Conservation (phyloP, 1,140 invertebrate species). For the Drosophila baimaii region DNA sequence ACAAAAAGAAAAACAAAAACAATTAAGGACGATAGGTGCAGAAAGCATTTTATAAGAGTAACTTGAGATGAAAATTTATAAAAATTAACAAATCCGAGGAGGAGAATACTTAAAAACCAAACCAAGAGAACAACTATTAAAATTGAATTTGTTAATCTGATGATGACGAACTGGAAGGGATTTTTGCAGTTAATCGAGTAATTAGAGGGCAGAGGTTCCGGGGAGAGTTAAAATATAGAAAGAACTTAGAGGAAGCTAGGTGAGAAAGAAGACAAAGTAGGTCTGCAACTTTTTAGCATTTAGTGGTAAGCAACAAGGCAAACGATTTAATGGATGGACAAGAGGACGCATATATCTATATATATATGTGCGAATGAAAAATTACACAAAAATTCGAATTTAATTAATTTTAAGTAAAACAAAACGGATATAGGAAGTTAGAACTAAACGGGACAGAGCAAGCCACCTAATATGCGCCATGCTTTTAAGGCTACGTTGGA, state of each 20-base stretch:
- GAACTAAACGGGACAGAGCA: constrained; percentile 36
- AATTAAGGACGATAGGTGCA: constrained; percentile 52
- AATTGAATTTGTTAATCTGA: constrained; percentile 73
- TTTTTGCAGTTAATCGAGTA: constrained; percentile 51
- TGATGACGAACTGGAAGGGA: constrained; percentile 48
- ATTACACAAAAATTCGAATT: constrained; percentile 80
- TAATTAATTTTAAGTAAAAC: constrained; percentile 73
- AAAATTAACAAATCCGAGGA: constrained; percentile 54
- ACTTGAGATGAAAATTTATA: constrained; percentile 68
- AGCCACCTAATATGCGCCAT: constrained; percentile 47
- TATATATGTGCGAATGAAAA: constrained; percentile 61
- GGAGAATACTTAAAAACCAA: constrained; percentile 40
- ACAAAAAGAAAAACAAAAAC: constrained; percentile 48
- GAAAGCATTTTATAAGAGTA: constrained; percentile 75
- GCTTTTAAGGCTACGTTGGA: constrained; percentile 45
- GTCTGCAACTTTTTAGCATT: constrained; percentile 80
- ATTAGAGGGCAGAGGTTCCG: constrained; percentile 35
- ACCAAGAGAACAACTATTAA: constrained; percentile 58
- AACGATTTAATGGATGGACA: constrained; percentile 49
- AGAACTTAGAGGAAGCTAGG: constrained; percentile 30
- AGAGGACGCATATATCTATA: constrained; percentile 29
- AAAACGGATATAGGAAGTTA: constrained; percentile 51
- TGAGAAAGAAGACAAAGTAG: constrained; percentile 60
- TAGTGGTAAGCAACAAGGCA: constrained; percentile 72
- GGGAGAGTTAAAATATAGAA: constrained; percentile 35